A percentile compares a stretch with the other conserved stretches of the same genome.
These are phyloP conservation scores for Silurus glanis DNA, from an alignment of 2,113 vertebrate species.

Conservation along the genomic window DNA sequence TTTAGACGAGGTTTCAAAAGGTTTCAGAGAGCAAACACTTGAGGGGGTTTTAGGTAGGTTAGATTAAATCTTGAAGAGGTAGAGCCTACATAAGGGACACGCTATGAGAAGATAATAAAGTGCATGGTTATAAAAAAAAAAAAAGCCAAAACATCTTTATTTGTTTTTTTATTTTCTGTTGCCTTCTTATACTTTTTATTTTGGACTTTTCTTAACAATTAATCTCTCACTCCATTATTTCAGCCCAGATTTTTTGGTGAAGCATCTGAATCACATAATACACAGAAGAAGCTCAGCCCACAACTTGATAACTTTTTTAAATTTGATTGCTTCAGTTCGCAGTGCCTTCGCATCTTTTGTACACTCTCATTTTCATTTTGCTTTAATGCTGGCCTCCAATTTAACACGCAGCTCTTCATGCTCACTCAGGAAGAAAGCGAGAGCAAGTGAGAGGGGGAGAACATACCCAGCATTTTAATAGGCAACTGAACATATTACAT, in stretches of 20 bases:
- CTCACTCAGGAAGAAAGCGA: constrained; percentile 35
- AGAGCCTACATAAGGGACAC: neutral
- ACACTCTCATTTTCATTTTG: constrained; percentile 65
- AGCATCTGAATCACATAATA: constrained; percentile 24
- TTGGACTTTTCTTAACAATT: neutral
- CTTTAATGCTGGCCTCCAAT: constrained; percentile 68
- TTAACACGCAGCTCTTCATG: constrained; percentile 68
- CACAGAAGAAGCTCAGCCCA: constrained; percentile 60
- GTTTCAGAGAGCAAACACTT: neutral
- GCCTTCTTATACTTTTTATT: neutral
- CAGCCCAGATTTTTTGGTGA: constrained; percentile 1
- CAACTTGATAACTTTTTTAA: constrained; percentile 74
- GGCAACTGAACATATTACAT: constrained; percentile 78
- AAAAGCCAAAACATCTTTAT: neutral
- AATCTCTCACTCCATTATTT: neutral
- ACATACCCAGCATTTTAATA: constrained; percentile 72
- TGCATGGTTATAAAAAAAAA: neutral
- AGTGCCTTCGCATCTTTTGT: constrained; percentile 10
- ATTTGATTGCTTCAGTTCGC: constrained; percentile 70
- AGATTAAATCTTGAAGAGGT: neutral
- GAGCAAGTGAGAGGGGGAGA: constrained; percentile 46
- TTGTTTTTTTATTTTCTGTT: neutral
- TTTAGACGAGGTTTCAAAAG: neutral
- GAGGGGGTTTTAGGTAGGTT: neutral
- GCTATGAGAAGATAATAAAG: neutral